Base-by-base conservation (phyloP, 1,140 invertebrate species). In the Plectrocnemia conspersa region DNA sequence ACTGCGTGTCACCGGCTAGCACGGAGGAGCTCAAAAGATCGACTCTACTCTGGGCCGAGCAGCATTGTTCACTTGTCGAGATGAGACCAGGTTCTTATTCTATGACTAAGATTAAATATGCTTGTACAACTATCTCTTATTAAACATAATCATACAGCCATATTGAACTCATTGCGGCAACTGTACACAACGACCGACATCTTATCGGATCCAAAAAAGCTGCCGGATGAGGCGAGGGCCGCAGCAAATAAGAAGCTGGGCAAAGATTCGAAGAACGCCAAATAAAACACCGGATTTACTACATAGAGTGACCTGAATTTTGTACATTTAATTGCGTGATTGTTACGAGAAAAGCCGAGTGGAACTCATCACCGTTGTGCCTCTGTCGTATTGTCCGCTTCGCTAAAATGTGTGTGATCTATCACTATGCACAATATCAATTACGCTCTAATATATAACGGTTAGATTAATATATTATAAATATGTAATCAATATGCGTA, bases 181-280 rank as follows among this genome's bases (percentile, higher is more conserved):
- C 77, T 98, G 52, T 93, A 91, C 67, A 96, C 91, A 62, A 85
- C 86, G 27, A 97, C 94, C 24, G 93, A 95, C 66, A 93, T 97
- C 64, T 74, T 98, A 44, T 85, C 90, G 40, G 86, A 92, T 53
- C 93, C 93, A 10, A 81, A 83, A 63, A 81, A 83, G 54, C 77
- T 98, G 62, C 88, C 91, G 21, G 90, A 95, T 56, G 91, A 94
- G 79, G 89, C 89, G 22, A 76, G 80, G 32, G 75, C 78, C 59
- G 81, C 83, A 15, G 79, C 80, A 32, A 57, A 57, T 16, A 61
- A 57, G 6, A 56, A 54, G 18, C 56, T 33, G 33, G 22, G 41
- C 38, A 61, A 54, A 45, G 59, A 61, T 29, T 33, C 54, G 16
- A 52, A 48, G 27, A 55, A 40, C 25, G 35, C 46, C n/a, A n/a